Base-by-base conservation (phyloP, 2,113 vertebrate genomes). In the Hepsetus odoe region DNA sequence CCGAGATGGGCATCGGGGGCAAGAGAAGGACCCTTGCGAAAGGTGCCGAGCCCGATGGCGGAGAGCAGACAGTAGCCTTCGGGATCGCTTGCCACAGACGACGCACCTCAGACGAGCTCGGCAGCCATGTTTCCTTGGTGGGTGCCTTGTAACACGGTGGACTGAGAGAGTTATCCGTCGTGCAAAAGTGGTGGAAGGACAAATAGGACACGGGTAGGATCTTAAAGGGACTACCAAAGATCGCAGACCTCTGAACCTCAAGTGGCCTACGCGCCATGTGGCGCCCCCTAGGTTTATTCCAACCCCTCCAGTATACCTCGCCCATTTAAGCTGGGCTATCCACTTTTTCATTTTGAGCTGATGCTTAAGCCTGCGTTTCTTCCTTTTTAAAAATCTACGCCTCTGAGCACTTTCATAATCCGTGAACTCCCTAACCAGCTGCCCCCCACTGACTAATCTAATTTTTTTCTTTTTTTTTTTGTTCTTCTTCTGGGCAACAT, bases 71-170 rank as follows among this genome's bases (percentile, higher is more conserved):
- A 93, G 81, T 56, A 97, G 88, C 1, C 92, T 92, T 84, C 93
- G 88, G 80, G 92, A 94, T 81, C 91, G 95, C 56, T 93, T 90
- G 1, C 94, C 94, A 5, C 96, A 98, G 0, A 94, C 94, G 33
- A 90, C 88, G 75, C 96, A 98, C 42, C 83, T 78, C 76, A 91
- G 88, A 1, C 91, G 91, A 87, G 94, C 68, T 71, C 87, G 78
- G 88, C 90, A 86, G 86, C 93, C 89, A 8, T 88, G 85, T 76
- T 61, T 88, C 2, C 84, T 81, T 0, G 92, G 87, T 0, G 90
- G 91, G 83, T 94, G 93, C 42, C 90, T 77, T 20, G 86, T 2
- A 24, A 88, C 90, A 32, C 86, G 87, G 77, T 94, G 93, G 30
- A 94, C 69, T 67, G 92, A 83, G 68, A 92, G 88, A 0, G 77